A percentile compares a stretch with the other conserved stretches of the same genome.
phyloP scores from a whole-genome alignment of 2,888 invertebrate genomes.

The Endomychus coccineus region DNA sequence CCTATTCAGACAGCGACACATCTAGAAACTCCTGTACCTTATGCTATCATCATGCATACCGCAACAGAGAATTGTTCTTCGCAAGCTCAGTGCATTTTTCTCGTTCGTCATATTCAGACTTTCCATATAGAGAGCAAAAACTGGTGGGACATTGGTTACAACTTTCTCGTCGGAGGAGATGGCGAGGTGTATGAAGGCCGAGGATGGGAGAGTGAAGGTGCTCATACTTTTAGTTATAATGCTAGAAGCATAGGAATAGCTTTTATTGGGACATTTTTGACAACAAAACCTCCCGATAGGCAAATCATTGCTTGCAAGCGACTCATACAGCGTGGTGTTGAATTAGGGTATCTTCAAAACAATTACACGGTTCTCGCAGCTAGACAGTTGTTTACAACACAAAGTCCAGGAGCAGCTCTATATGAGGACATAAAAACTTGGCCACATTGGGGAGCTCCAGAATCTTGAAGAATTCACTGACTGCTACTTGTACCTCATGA shows the following conservation, averaged over 20 bases:
- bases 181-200: slow-evolving; percentile 67
- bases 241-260: slow-evolving; percentile 60
- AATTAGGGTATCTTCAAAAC: slow-evolving; percentile 51
- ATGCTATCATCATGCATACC: slow-evolving; percentile 59
- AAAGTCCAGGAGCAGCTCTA: slow-evolving; percentile 62
- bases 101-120: slow-evolving; percentile 56
- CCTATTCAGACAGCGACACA: slow-evolving; percentile 32
- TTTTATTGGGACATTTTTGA: slow-evolving; percentile 65
- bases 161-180: slow-evolving; percentile 73
- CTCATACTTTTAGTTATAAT: slow-evolving; percentile 64
- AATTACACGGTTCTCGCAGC: slow-evolving; percentile 64
- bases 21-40: slow-evolving; percentile 46
- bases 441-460: slow-evolving; percentile 57
- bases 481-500: too few relatives aligned
- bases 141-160: slow-evolving; percentile 67
- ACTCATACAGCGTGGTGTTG: slow-evolving; percentile 56
- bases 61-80: slow-evolving; percentile 54
- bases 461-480: too few relatives aligned
- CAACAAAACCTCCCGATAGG: slow-evolving; percentile 45
- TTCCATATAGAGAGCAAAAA: slow-evolving; percentile 60
- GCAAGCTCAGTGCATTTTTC: slow-evolving; percentile 52
- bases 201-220: slow-evolving; percentile 66
- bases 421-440: slow-evolving; percentile 58
- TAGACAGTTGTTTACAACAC: slow-evolving; percentile 56
- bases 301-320: slow-evolving; percentile 55